These are phyloP conservation scores for Drosophila willistoni DNA, from an alignment of 1,140 invertebrate species.

Conservation along the genomic window DNA sequence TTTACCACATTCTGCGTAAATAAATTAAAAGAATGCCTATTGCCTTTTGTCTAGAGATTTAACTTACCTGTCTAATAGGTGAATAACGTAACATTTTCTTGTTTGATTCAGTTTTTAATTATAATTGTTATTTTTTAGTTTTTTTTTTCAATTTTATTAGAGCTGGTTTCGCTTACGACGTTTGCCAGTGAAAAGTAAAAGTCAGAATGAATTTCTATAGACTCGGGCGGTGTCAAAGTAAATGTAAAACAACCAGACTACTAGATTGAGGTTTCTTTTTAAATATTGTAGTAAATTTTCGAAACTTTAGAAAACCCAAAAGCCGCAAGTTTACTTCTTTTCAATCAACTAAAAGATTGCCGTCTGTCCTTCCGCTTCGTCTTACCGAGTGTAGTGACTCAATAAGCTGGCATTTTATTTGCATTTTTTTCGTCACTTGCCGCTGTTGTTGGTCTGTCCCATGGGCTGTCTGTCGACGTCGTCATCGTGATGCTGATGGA, in stretches of 20 bases:
- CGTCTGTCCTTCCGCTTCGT: conserved; percentile 21
- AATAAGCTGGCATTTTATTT: conserved; percentile 81
- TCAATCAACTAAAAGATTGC: conserved; percentile 77
- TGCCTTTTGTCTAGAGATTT: background rate
- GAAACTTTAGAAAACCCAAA: conserved; percentile 11
- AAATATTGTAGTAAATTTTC: conserved; percentile 1
- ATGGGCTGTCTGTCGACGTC: conserved; percentile 43
- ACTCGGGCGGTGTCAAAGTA: background rate
- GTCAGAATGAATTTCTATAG: background rate
- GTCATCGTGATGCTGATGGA: background rate
- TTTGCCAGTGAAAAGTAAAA: background rate
- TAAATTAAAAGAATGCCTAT: no score
- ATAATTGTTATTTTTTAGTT: background rate
- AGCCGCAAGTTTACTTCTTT: conserved; percentile 68
- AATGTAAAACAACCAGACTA: background rate
- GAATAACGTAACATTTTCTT: background rate
- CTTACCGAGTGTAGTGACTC: conserved; percentile 38
- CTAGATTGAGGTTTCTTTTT: background rate
- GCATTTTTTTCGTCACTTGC: conserved; percentile 75
- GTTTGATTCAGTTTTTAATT: background rate
- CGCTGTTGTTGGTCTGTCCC: conserved; percentile 41
- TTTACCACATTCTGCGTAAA: no score
- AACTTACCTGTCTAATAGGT: background rate
- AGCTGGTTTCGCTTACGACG: background rate
- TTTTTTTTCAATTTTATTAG: background rate